Percentiles rank a stretch among this genome's conserved stretches.
Evolutionary conservation across 2,113 vertebrate species (phyloP).

Genomic region (Oreochromis niloticus): DNA sequence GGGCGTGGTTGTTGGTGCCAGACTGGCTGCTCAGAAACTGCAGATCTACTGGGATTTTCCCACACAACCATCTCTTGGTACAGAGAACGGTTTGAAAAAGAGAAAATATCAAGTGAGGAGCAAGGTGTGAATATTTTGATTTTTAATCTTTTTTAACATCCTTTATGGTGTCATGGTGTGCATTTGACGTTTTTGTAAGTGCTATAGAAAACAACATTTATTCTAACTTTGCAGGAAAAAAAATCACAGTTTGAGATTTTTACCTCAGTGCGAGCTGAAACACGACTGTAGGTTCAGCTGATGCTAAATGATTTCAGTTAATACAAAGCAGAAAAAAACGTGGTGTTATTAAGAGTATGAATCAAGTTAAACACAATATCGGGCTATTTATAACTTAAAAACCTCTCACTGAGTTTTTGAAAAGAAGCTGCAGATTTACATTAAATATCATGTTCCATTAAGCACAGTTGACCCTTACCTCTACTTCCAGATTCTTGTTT

Average conservation of each 20-base stretch:
- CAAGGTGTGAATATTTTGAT: background rate
- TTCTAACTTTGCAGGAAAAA: background rate
- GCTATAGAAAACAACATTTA: background rate
- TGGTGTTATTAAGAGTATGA: background rate
- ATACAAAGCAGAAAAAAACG: background rate
- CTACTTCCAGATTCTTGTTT: background rate
- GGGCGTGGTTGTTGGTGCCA: background rate
- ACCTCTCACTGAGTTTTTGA: background rate
- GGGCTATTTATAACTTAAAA: background rate
- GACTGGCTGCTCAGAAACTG: background rate
- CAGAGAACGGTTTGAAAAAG: background rate
- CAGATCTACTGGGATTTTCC: background rate
- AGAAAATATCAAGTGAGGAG: background rate
- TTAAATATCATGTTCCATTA: background rate
- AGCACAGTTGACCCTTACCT: background rate
- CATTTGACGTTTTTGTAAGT: background rate
- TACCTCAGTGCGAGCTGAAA: background rate
- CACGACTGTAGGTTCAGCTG: background rate
- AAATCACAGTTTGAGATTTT: background rate
- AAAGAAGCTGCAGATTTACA: background rate
- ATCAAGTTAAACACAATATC: accelerated
- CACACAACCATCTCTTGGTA: accelerated
- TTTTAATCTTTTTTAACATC: accelerated
- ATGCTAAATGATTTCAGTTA: background rate
- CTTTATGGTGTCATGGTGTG: background rate